Percentiles rank a stretch among this genome's conserved stretches.
Conservation (phyloP, 2,113 vertebrate genomes). For the Lycaon pictus region DNA sequence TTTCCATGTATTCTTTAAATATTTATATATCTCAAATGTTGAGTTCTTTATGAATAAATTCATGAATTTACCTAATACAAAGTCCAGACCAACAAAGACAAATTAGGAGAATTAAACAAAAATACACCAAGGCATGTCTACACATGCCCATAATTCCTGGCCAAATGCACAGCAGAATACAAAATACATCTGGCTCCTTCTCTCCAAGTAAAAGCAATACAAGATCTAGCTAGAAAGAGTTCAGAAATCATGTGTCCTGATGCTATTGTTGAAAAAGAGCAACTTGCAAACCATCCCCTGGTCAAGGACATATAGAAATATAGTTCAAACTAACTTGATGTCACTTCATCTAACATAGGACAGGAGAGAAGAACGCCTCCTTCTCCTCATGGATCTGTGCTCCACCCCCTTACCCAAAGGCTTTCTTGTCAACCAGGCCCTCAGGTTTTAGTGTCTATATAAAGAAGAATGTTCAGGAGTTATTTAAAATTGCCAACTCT, state of each 20-base stretch:
- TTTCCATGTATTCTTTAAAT: conserved; percentile 51
- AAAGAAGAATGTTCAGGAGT: neutral
- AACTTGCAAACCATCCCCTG: neutral
- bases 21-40: neutral
- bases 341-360: neutral
- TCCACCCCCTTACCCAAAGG: neutral
- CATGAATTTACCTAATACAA: conserved; percentile 48
- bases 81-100: neutral
- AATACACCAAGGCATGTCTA: neutral
- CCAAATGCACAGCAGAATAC: conserved; percentile 18
- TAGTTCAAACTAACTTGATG: neutral
- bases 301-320: neutral
- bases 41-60: conserved; percentile 51
- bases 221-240: neutral
- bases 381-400: neutral
- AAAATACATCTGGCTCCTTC: neutral
- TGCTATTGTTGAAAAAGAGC: neutral
- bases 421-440: neutral
- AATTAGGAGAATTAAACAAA: neutral
- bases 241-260: conserved; percentile 16
- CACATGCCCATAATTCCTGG: neutral
- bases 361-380: neutral
- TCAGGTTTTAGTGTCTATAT: neutral
- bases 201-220: neutral
- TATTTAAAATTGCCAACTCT: neutral